Evolutionary conservation across 2,797 vertebrate species (phyloP).

Genomic region (Caiman crocodilus): DNA sequence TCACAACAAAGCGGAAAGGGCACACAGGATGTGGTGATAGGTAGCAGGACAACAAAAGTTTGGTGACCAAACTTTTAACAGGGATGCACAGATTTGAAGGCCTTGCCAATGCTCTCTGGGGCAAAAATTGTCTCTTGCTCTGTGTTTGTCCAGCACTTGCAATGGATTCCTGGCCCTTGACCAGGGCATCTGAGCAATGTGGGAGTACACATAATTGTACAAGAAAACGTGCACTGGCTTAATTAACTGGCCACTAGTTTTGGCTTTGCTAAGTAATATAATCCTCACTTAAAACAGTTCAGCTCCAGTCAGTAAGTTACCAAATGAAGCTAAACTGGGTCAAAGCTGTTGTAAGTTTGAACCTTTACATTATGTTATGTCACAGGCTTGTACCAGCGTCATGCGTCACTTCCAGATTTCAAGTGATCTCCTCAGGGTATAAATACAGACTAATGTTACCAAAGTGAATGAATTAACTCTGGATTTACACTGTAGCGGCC

Average conservation of each 20-base stretch:
- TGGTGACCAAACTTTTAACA: not conserved
- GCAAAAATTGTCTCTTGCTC: not conserved
- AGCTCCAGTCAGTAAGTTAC: not conserved
- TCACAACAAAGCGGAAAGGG: not conserved
- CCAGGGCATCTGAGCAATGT: not conserved
- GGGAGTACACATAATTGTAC: not conserved
- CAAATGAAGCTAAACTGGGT: not conserved
- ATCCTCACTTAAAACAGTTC: not conserved
- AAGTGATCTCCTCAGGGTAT: not conserved
- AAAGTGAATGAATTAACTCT: rapidly evolving
- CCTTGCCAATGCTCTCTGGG: not conserved
- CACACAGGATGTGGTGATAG: not conserved
- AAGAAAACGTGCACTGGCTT: not conserved
- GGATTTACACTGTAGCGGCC: rapidly evolving
- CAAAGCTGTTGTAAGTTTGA: not conserved
- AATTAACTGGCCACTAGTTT: not conserved
- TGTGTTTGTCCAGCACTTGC: not conserved
- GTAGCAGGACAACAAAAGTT: not conserved
- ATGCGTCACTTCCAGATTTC: not conserved
- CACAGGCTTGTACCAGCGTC: not conserved
- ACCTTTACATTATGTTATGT: not conserved
- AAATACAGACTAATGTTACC: not conserved
- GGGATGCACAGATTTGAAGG: not conserved
- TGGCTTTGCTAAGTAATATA: not conserved
- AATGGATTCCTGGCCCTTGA: not conserved